A percentile compares a stretch with the other conserved stretches of the same genome.
Conservation (phyloP, 2,113 vertebrate genomes). For the Malurus alboscapulatus region DNA sequence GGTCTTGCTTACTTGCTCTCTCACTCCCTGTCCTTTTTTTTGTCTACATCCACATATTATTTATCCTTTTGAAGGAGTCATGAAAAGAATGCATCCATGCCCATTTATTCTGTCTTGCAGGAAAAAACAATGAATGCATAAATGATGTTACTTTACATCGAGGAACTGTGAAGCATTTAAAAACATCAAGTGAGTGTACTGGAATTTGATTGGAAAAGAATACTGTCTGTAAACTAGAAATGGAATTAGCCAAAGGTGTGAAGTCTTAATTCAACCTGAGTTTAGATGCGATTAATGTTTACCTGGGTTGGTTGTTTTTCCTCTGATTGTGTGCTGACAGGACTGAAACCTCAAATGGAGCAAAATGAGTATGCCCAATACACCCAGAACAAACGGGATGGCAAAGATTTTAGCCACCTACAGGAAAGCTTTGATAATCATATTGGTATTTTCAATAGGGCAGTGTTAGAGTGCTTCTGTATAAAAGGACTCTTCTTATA, state of each 20-base stretch:
- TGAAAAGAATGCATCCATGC: neutral
- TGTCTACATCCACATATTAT: neutral
- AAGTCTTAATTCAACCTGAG: neutral
- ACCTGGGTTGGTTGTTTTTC: neutral
- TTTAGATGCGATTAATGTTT: neutral
- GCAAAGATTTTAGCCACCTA: neutral
- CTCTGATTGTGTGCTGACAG: neutral
- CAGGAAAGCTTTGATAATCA: neutral
- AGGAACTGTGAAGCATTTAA: neutral
- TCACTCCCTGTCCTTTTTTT: neutral
- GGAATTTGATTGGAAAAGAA: neutral
- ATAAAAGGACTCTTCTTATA: neutral
- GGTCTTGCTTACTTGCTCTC: neutral
- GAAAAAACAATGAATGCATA: slow-evolving; percentile 34
- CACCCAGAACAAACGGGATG: neutral
- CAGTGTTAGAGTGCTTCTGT: neutral
- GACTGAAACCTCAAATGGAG: neutral
- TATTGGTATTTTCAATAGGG: neutral
- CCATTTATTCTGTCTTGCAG: slow-evolving; percentile 19
- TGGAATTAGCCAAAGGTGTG: neutral
- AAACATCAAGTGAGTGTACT: neutral
- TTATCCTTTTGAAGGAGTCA: slow-evolving; percentile 21
- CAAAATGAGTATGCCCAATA: neutral
- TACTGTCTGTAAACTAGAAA: neutral
- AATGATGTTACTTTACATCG: neutral